Evolutionary conservation across 1,140 invertebrate genomes (phyloP).

Genomic region (Zaprionus lachaisei): DNA sequence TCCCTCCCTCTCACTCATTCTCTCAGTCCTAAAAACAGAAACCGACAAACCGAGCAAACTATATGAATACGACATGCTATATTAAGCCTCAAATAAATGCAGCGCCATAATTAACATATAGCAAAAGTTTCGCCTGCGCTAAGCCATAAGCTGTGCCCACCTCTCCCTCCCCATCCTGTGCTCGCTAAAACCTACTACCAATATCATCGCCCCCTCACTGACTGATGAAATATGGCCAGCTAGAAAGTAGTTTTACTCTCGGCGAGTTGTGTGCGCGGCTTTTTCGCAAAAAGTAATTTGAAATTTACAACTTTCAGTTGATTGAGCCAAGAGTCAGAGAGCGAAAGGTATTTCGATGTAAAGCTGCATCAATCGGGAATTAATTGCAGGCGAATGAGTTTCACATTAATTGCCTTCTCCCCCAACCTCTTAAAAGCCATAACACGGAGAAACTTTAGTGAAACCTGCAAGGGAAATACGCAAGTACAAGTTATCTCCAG

Average conservation of each 20-base stretch:
- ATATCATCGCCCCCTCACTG: conserved; percentile 2
- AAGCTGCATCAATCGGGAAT: conserved; percentile 26
- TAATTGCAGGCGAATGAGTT: conserved; percentile 31
- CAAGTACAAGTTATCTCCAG: neutral
- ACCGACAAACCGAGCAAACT: conserved; percentile 50
- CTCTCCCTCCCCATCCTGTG: neutral
- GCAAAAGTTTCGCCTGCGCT: conserved; percentile 70
- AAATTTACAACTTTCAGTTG: conserved; percentile 55
- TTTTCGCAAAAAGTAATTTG: conserved; percentile 43
- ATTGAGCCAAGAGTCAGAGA: conserved; percentile 39
- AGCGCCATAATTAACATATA: conserved; percentile 81
- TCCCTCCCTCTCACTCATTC: neutral
- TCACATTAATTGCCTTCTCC: conserved; percentile 18
- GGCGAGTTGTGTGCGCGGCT: neutral
- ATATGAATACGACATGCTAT: conserved; percentile 67
- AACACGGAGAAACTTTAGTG: neutral
- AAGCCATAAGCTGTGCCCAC: conserved; percentile 48
- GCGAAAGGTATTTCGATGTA: conserved; percentile 11
- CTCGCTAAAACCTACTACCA: neutral
- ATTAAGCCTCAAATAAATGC: conserved; percentile 82
- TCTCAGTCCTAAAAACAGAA: neutral
- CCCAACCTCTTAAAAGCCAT: neutral
- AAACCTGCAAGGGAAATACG: neutral
- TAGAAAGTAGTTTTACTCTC: conserved; percentile 32
- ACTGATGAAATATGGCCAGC: conserved; percentile 52